Base-by-base conservation (phyloP, 2,888 invertebrate species). In the Leptinotarsa peninsularis region DNA sequence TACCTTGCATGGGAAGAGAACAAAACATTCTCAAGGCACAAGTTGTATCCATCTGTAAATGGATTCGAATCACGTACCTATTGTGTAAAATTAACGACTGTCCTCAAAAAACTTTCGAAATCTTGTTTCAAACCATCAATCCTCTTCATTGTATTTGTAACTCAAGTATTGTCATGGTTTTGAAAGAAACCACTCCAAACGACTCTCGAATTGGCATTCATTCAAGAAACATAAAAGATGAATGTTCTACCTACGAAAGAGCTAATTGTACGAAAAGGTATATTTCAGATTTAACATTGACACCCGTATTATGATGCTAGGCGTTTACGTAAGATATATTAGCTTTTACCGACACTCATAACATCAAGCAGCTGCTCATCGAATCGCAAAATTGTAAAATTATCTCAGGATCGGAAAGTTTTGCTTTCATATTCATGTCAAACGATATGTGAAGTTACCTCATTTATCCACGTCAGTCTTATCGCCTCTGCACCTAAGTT, bases 171-270 rank as follows among this genome's bases (percentile, higher is more conserved):
- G 49, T 33, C 13, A 21, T 54, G 21, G 49, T 58, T 58, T 27
- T 70, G 50, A 70, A 70, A 58, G 58, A 70, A 70, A 70, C 70
- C 70, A 70, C 70, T 70, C 70, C 43, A 70, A 58, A 70, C 58
- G 70, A 58, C 70, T 58, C 70, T 70, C 23, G 70, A 58, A 49
- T 70, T 70, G 70, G 18, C 58, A 70, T 70, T 70, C 60, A 70
- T 60, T 70, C 70, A 70, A 49, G 23, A 4, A 15, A 21, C 49
- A 70, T 49, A 70, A 70, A 56, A 58, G 70, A 49, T 43, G 5
- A 58, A 43, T 70, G 54, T 70, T 58, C 49, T 58, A 70, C 70
- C 70, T 70, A 70, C 70, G 49, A 13, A 21, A 49, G 58, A 58
- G 15, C 70, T 70, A 70, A 70, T 70, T 70, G 70, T 70, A 23